Conservation (phyloP, 1,140 invertebrate genomes). For the Heterodera carotae region DNA sequence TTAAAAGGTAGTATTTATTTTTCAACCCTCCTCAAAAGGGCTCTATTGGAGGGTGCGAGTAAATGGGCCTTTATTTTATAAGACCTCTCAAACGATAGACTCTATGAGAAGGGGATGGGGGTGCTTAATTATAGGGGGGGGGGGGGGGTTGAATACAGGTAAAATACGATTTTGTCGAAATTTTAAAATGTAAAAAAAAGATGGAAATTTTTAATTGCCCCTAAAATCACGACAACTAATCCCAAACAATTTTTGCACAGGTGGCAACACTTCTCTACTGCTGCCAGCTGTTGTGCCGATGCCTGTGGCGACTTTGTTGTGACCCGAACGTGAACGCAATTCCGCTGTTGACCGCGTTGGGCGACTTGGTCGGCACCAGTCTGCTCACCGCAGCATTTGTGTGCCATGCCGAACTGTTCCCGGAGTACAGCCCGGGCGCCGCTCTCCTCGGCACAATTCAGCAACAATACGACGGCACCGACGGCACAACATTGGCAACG, state of each 20-base stretch:
- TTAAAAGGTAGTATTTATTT: too few species aligned
- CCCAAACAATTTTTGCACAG: constrained; percentile 65
- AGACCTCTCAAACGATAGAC: too few species aligned
- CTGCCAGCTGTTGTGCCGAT: constrained; percentile 69
- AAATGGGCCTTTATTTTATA: too few species aligned
- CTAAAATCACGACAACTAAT: too few species aligned
- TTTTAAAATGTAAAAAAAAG: constrained; percentile 11
- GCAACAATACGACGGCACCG: neutral
- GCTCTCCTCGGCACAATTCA: neutral
- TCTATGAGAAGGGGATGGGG: too few species aligned
- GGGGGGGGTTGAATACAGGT: too few species aligned
- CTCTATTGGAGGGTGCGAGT: too few species aligned
- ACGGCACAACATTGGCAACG: neutral
- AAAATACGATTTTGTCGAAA: too few species aligned
- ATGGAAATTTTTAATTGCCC: neutral
- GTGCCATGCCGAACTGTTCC: constrained; percentile 67
- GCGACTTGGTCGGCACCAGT: constrained; percentile 85
- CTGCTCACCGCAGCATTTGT: constrained; percentile 81
- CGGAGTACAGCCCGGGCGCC: neutral
- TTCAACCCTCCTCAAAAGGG: too few species aligned
- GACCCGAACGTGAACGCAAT: constrained; percentile 92
- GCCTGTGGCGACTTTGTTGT: constrained; percentile 80
- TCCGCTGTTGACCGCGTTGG: constrained; percentile 72
- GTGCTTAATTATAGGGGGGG: too few species aligned
- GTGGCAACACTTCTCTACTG: constrained; percentile 70